These are phyloP conservation scores for Bombus huntii DNA, from an alignment of 1,140 invertebrate genomes.

Conservation along the genomic window DNA sequence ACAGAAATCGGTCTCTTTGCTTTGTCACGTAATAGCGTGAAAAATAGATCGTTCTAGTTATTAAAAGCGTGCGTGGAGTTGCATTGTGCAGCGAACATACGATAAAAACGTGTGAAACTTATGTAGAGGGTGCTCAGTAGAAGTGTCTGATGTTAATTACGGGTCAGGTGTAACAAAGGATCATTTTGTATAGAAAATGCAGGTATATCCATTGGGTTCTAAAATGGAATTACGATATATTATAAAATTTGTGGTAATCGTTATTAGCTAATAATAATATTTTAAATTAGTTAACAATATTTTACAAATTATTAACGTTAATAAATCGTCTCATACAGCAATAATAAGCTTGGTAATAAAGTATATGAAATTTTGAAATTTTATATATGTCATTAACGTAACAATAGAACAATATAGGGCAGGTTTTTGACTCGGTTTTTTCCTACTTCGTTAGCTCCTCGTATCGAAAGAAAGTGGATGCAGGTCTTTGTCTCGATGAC, in stretches of 20 bases:
- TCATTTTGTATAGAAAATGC: background rate
- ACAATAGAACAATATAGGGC: too few species aligned
- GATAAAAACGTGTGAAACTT: constrained; percentile 2
- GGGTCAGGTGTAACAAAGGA: background rate
- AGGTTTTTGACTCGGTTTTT: too few species aligned
- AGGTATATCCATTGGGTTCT: too few species aligned
- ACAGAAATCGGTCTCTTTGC: constrained; percentile 20
- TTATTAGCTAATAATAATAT: too few species aligned
- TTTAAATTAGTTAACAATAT: too few species aligned
- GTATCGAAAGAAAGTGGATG: constrained; percentile 7
- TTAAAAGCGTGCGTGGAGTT: constrained; percentile 32
- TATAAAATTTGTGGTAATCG: too few species aligned
- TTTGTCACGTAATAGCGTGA: constrained; percentile 54
- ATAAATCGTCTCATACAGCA: too few species aligned
- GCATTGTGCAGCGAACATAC: constrained; percentile 36
- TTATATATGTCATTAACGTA: too few species aligned
- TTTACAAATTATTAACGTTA: too few species aligned
- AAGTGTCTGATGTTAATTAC: background rate
- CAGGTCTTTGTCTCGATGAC: constrained; percentile 50
- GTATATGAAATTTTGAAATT: too few species aligned
- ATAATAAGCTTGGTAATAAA: too few species aligned
- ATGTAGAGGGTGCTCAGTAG: background rate
- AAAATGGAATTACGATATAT: too few species aligned
- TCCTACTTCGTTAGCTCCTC: background rate
- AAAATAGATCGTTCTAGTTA: constrained; percentile 58